These are phyloP conservation scores for Pachymerium ferrugineum DNA, from an alignment of 2,888 invertebrate species.

Conservation along the genomic window DNA sequence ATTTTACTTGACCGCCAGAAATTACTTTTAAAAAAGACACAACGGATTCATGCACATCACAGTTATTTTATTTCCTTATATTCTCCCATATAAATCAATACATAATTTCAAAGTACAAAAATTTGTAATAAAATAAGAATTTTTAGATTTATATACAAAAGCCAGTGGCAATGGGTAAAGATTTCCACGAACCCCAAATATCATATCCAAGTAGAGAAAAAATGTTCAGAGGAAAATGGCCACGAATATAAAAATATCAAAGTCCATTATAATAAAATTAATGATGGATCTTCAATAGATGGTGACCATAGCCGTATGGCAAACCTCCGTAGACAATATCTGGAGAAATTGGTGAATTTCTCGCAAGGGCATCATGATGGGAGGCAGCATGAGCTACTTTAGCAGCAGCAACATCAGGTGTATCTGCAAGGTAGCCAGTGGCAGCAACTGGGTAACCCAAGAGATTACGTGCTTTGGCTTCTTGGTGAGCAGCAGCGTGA, in stretches of 20 bases:
- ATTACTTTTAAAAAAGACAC: no score
- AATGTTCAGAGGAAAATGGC: no score
- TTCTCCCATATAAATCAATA: conserved; percentile 12
- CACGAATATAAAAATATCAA: no score
- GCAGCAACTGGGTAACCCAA: background rate
- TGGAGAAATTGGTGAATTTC: background rate
- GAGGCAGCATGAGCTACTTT: background rate
- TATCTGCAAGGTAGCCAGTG: background rate
- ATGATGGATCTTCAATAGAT: background rate
- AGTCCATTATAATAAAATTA: no score
- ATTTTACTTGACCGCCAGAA: no score
- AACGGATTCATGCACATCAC: background rate
- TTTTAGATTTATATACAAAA: background rate
- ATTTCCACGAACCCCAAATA: no score
- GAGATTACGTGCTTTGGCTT: background rate
- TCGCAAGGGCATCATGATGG: background rate
- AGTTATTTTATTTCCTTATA: background rate
- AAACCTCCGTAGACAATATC: background rate
- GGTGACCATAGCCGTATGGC: no score
- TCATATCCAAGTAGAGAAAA: no score
- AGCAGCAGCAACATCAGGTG: background rate
- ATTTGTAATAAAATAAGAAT: no score
- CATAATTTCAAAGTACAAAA: background rate
- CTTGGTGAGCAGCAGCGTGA: background rate
- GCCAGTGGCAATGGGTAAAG: background rate